Evolutionary conservation across 2,888 invertebrate species (phyloP).

Genomic region (Willowsia nigromaculata): DNA sequence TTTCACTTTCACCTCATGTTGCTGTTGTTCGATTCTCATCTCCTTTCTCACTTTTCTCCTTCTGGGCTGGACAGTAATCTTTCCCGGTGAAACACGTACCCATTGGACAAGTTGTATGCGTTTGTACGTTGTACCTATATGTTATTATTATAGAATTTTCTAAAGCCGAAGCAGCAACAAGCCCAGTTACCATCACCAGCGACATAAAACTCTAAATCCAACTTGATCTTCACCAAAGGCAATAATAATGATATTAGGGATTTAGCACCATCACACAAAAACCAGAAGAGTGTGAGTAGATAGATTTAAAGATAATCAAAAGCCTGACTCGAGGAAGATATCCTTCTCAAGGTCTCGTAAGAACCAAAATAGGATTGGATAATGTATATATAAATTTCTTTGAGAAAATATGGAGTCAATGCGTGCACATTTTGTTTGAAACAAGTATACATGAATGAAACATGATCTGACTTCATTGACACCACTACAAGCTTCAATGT

Average conservation of each 20-base stretch:
- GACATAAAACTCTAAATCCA: neutral
- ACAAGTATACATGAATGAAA: neutral
- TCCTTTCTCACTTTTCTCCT: neutral
- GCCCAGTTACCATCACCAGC: neutral
- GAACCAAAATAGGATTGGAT: neutral
- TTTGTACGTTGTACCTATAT: neutral
- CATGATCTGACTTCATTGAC: conserved; percentile 18
- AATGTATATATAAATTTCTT: neutral
- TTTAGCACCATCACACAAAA: neutral
- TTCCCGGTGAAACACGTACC: neutral
- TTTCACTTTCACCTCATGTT: neutral
- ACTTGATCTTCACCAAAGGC: conserved; percentile 15
- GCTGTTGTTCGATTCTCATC: neutral
- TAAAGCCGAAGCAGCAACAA: conserved; percentile 2
- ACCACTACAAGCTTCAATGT: conserved; percentile 9
- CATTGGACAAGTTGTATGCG: neutral
- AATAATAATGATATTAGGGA: conserved; percentile 53
- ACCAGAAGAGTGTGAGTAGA: conserved; percentile 38
- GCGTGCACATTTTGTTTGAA: neutral
- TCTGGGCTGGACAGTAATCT: neutral
- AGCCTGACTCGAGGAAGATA: neutral
- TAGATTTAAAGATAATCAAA: conserved; percentile 47
- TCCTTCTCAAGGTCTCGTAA: conserved; percentile 13
- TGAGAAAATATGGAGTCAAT: neutral
- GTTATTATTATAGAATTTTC: neutral